These are phyloP conservation scores for Bombus confusus DNA, from an alignment of 1,140 invertebrate species.

Conservation along the genomic window DNA sequence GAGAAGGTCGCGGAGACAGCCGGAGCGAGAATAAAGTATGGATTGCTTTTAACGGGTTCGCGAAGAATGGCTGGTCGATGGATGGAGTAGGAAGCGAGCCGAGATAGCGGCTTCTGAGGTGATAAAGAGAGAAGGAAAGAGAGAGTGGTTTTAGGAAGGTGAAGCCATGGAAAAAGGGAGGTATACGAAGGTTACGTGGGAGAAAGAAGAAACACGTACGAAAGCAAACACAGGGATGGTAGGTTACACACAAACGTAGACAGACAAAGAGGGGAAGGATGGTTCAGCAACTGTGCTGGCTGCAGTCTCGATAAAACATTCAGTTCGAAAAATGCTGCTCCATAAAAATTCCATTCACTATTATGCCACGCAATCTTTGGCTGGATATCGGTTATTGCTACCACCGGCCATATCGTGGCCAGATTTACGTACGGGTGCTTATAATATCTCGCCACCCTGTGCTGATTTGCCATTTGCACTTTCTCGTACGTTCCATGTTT, in stretches of 20 bases:
- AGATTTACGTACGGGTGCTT: constrained; percentile 59
- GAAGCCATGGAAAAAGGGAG: background rate
- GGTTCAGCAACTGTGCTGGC: constrained; percentile 46
- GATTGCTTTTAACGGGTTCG: constrained; percentile 75
- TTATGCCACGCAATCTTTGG: constrained; percentile 73
- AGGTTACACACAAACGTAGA: constrained; percentile 2
- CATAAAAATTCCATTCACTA: constrained; percentile 77
- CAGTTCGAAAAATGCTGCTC: constrained; percentile 74
- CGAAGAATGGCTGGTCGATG: constrained; percentile 71
- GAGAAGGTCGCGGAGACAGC: constrained; percentile 60
- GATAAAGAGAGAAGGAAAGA: background rate
- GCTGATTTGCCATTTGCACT: constrained; percentile 38
- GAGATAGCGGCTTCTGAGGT: constrained; percentile 60
- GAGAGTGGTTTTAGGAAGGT: constrained; percentile 9
- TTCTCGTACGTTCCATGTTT: background rate
- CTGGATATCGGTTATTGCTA: constrained; percentile 70
- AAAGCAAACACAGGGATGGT: background rate
- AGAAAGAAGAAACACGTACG: constrained; percentile 54
- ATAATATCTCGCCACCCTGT: constrained; percentile 13
- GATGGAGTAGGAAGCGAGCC: constrained; percentile 62
- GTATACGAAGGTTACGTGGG: constrained; percentile 29
- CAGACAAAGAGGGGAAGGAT: background rate
- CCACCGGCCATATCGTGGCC: constrained; percentile 37
- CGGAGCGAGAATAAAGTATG: constrained; percentile 74
- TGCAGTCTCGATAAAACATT: constrained; percentile 76